Evolutionary conservation across 2,113 vertebrate genomes (phyloP).

Genomic region (Corynorhinus townsendii): DNA sequence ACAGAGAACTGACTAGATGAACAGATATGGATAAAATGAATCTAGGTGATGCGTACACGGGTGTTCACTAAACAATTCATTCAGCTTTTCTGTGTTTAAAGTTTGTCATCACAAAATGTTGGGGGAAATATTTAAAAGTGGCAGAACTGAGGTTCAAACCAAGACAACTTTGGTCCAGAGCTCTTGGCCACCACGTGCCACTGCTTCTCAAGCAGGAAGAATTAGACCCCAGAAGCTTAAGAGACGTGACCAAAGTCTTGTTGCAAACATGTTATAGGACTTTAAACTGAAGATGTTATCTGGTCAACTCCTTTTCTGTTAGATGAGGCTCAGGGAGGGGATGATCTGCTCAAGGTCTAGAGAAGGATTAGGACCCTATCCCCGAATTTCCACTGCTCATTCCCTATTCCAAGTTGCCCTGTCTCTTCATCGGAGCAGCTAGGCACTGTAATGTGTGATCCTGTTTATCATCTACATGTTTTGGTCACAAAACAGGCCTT

Average conservation of each 20-base stretch:
- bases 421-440: accelerated
- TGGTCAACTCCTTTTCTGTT: not conserved
- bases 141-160: not conserved
- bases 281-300: not conserved
- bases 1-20: not conserved
- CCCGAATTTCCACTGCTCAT: accelerated
- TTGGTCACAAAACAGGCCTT: not conserved
- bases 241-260: not conserved
- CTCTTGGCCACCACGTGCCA: accelerated
- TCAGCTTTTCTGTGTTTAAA: not conserved
- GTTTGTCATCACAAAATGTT: not conserved
- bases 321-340: not conserved
- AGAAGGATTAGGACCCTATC: not conserved
- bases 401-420: accelerated
- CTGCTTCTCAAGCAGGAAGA: not conserved
- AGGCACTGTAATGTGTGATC: accelerated
- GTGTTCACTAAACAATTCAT: not conserved
- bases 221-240: not conserved
- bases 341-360: not conserved
- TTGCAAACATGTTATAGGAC: not conserved
- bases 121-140: not conserved
- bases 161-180: not conserved
- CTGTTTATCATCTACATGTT: not conserved
- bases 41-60: accelerated
- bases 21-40: not conserved